phyloP scores from a whole-genome alignment of 1,140 invertebrate species.

The Papilio aristodemus region DNA sequence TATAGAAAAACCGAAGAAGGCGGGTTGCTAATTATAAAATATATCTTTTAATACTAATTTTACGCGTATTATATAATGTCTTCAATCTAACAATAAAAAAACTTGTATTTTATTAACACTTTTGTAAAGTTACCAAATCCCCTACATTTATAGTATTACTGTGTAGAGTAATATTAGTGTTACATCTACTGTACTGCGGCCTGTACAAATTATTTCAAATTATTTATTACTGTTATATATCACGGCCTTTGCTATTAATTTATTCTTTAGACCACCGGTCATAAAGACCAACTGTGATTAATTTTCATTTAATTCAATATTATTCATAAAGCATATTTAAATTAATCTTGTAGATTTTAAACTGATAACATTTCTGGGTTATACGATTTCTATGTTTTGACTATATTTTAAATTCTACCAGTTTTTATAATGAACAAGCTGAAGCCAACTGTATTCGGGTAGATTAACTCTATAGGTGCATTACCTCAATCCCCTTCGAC shows the following conservation, averaged over 20 bases:
- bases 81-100: no score
- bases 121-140: no score
- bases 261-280: slow-evolving; percentile 9
- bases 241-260: slow-evolving; percentile 14
- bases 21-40: no score
- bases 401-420: not conserved
- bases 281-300: slow-evolving; percentile 17
- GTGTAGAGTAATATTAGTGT: slow-evolving; percentile 10
- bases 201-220: slow-evolving; percentile 17
- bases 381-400: not conserved
- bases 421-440: not conserved
- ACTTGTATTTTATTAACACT: no score
- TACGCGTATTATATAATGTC: no score
- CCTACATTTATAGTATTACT: not conserved
- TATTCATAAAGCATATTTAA: slow-evolving; percentile 20
- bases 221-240: slow-evolving; percentile 19
- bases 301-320: slow-evolving; percentile 22
- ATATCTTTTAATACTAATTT: no score
- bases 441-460: no score
- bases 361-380: slow-evolving; percentile 16
- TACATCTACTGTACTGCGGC: not conserved
- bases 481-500: no score
- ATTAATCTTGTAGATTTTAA: slow-evolving; percentile 20
- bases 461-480: no score
- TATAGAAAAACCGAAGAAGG: no score